A percentile compares a stretch with the other conserved stretches of the same genome.
These are phyloP conservation scores for Lycopodina hypogea DNA, from an alignment of 37 sponge, comb jelly and placozoan genomes.

Conservation along the genomic window DNA sequence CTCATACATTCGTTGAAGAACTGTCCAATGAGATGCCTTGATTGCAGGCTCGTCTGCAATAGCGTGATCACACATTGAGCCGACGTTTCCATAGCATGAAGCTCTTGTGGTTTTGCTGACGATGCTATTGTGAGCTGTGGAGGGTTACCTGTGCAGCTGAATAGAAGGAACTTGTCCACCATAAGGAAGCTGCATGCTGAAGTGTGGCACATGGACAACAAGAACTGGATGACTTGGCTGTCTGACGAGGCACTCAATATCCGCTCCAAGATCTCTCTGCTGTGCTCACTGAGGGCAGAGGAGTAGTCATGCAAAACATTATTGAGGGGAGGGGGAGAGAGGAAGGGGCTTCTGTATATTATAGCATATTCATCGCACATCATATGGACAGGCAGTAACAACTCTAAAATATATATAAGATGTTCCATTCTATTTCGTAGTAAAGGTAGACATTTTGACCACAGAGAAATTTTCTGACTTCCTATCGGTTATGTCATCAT, in stretches of 20 bases:
- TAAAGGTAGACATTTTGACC: no score
- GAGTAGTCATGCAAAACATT: no score
- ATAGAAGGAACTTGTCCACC: background rate
- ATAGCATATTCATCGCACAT: no score
- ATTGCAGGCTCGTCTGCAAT: conserved; percentile 5
- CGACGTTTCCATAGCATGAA: conserved; percentile 20
- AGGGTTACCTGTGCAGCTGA: background rate
- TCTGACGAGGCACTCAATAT: background rate
- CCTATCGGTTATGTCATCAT: no score
- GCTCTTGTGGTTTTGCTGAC: background rate
- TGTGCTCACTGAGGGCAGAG: no score
- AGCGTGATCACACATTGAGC: conserved; percentile 11
- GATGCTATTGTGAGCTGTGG: background rate
- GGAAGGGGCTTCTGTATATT: no score
- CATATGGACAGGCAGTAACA: no score
- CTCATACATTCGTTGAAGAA: conserved; percentile 24
- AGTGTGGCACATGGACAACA: background rate
- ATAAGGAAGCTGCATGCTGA: background rate
- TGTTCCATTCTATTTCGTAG: no score
- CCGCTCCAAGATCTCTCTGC: background rate
- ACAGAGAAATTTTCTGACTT: no score
- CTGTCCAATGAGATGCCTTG: background rate
- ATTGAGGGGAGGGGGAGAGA: no score
- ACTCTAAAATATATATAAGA: no score
- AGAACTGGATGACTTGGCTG: background rate